These are phyloP conservation scores for Puntigrus tetrazona DNA, from an alignment of 2,113 vertebrate species.

Conservation along the genomic window DNA sequence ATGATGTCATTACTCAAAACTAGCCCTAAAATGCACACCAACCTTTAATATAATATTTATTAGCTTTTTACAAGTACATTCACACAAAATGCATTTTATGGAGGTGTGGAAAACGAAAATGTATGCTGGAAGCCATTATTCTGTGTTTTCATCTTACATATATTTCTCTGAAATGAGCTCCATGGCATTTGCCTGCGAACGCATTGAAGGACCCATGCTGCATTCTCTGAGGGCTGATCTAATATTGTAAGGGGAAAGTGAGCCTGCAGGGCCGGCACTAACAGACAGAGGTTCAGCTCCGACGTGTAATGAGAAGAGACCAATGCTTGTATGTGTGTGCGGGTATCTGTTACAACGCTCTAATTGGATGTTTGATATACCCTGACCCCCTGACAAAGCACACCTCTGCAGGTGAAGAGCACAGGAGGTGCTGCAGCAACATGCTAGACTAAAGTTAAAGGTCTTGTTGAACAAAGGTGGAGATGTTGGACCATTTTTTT, in stretches of 20 bases:
- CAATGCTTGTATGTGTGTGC: constrained; percentile 12
- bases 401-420: constrained; percentile 39
- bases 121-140: constrained; percentile 14
- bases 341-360: constrained; percentile 19
- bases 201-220: constrained; percentile 27
- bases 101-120: neutral
- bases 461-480: constrained; percentile 48
- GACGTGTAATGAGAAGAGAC: constrained; percentile 44
- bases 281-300: constrained; percentile 45
- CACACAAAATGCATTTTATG: constrained; percentile 1
- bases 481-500: constrained; percentile 33
- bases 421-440: constrained; percentile 38
- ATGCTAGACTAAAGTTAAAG: constrained; percentile 35
- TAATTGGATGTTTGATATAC: constrained; percentile 47
- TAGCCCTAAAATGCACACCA: neutral
- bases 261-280: constrained; percentile 50
- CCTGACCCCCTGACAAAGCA: constrained; percentile 35
- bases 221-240: constrained; percentile 44
- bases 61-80: neutral
- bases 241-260: constrained; percentile 53
- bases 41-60: neutral
- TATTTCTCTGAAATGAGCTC: constrained; percentile 24
- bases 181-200: constrained; percentile 31
- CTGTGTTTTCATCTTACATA: constrained; percentile 28
- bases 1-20: neutral